Percentiles rank a stretch among this genome's conserved stretches.
phyloP scores from a whole-genome alignment of 1,140 invertebrate species.

The Zaprionus camerounensis region DNA sequence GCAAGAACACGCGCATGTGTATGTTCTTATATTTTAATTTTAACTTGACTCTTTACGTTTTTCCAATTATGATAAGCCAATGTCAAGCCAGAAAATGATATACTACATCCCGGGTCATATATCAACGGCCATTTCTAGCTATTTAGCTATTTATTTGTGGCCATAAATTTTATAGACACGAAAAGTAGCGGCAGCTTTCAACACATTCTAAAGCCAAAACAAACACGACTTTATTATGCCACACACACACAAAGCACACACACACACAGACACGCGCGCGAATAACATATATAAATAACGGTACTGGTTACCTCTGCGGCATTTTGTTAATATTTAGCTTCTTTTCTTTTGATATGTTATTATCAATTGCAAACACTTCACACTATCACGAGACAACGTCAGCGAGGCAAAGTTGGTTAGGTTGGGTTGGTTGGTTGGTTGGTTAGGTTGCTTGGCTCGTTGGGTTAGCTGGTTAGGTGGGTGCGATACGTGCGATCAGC shows the following conservation, averaged over 20 bases:
- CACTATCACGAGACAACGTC: slow-evolving; percentile 59
- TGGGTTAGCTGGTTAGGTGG: slow-evolving; percentile 12
- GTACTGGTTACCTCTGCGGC: slow-evolving; percentile 71
- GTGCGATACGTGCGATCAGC: slow-evolving; percentile 35
- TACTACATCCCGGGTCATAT: slow-evolving; percentile 28
- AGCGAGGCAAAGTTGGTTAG: slow-evolving; percentile 8
- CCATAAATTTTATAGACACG: slow-evolving; percentile 73
- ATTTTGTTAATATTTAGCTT: slow-evolving; percentile 46
- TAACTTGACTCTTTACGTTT: slow-evolving; percentile 42
- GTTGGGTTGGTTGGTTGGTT: neutral
- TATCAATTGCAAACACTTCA: slow-evolving; percentile 69
- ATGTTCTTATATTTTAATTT: neutral
- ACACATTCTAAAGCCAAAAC: slow-evolving; percentile 73
- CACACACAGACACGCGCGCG: neutral
- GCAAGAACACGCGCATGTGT: slow-evolving; percentile 37
- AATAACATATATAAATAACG: slow-evolving; percentile 55
- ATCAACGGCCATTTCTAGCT: slow-evolving; percentile 32
- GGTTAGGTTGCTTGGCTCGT: neutral
- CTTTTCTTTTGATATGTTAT: slow-evolving; percentile 28
- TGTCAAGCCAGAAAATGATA: slow-evolving; percentile 60
- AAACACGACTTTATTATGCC: slow-evolving; percentile 51
- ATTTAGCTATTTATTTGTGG: slow-evolving; percentile 52
- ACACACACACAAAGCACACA: slow-evolving; percentile 6
- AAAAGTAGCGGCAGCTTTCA: slow-evolving; percentile 52
- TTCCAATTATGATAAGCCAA: slow-evolving; percentile 72